Base-by-base conservation (phyloP, 35 echinoderm and acorn worm genomes). In the Anneissia japonica region DNA sequence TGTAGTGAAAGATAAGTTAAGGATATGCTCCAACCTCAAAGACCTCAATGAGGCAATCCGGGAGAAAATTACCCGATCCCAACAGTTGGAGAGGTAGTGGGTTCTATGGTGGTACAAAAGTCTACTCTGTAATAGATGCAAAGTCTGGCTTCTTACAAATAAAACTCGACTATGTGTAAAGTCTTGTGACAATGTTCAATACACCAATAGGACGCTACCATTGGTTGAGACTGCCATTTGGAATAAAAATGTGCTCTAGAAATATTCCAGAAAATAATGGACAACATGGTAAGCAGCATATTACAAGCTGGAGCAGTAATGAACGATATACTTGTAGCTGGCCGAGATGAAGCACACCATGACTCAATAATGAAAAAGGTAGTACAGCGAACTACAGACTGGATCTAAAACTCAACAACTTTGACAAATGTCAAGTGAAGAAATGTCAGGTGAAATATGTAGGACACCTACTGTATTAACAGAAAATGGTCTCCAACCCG, bases 151-250 rank as follows among this genome's bases (percentile, higher is more conserved):
- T 83, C 46, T 77, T 86, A 0, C 90, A 97, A 21, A 86, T 92
- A 0, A 82, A 74, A 43, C 23, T 97, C 16, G 87, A 97, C 72
- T 86, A 89, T 14, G 90, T 89, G 46, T 90, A 86, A n/a, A 87
- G 83, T 37, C 38, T 87, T 21, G 46, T 97, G 16, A 92, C 90
- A 35, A 92, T 90, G 1, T 92, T 97, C 37, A 89, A 92, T 40
- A 90, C 90, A 31, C 87, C 79, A 36, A 14, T 78, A 36, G 90
- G 90, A 13, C 38, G 94, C 17, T 97, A 92, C 26, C 30, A 87
- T 81, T 97, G 90, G 79, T 32, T 90, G 1, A 38, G 90, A 0
- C 87, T 97, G 26, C 90, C 83, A 32, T 92, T 97, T 84, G 94
- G 90, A 0, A 89, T 97, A 4, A 90, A 92, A 30, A 87, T n/a